Conservation (phyloP, 2,888 invertebrate species). For the Plebejus melissa region DNA sequence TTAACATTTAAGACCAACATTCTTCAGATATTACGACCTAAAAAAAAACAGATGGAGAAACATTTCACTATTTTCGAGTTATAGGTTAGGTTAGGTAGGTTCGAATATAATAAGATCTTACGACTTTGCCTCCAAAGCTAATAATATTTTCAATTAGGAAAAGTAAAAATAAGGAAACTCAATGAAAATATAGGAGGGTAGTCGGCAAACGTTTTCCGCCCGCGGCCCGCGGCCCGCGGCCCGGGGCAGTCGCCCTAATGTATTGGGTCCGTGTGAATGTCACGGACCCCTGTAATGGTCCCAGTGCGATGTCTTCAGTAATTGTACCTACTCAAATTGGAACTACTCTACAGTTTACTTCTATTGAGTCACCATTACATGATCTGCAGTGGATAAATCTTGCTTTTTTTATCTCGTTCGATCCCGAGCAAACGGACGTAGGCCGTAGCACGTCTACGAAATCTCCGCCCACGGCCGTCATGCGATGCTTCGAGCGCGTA, state of each 20-base stretch:
- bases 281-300: neutral
- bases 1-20: too few species aligned
- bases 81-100: too few species aligned
- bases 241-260: neutral
- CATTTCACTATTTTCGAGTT: too few species aligned
- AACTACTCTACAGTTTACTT: neutral
- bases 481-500: neutral
- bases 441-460: slow-evolving; percentile 2
- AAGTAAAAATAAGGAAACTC: slow-evolving; percentile 1
- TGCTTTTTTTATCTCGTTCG: neutral
- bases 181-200: neutral
- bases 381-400: neutral
- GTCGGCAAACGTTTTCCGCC: neutral
- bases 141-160: neutral
- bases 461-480: neutral
- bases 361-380: neutral
- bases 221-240: neutral
- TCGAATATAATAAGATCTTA: neutral
- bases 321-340: neutral
- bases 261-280: neutral
- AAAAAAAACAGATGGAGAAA: too few species aligned
- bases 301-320: neutral
- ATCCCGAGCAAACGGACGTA: neutral
- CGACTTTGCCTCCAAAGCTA: neutral
- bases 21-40: too few species aligned